phyloP scores from a whole-genome alignment of 2,113 vertebrate species.

The Scortum barcoo region DNA sequence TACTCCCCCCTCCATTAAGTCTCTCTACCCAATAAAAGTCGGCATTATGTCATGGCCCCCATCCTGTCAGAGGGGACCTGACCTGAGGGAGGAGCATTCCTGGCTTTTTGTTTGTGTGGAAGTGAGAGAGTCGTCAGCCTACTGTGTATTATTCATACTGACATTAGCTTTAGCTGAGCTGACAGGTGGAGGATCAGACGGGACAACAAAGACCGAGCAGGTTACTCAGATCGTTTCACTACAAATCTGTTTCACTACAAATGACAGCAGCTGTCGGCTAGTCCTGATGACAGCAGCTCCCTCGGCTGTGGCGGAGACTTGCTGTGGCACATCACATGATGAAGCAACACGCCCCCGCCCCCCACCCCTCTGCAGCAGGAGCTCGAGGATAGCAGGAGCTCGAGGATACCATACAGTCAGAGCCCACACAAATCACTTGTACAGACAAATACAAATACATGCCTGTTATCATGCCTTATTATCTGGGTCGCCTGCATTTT shows the following conservation, averaged over 20 bases:
- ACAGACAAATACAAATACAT: conserved; percentile 45
- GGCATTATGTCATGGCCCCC: conserved; percentile 64
- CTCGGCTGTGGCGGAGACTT: conserved; percentile 54
- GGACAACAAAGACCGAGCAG: neutral
- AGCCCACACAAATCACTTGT: conserved; percentile 33
- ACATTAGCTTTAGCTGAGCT: conserved; percentile 36
- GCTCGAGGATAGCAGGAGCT: conserved; percentile 13
- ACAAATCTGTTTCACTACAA: conserved; percentile 20
- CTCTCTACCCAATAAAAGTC: conserved; percentile 68
- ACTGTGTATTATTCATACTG: conserved; percentile 19
- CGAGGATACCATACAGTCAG: neutral
- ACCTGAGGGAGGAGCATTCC: conserved; percentile 47
- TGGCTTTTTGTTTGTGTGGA: conserved; percentile 49
- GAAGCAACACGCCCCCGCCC: conserved; percentile 23
- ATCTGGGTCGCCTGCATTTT: too few species aligned
- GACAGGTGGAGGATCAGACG: conserved; percentile 29
- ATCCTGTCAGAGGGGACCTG: conserved; percentile 51
- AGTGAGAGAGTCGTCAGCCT: conserved; percentile 18
- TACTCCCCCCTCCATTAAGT: conserved; percentile 50
- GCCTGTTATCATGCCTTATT: conserved; percentile 13
- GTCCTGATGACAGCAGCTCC: conserved; percentile 5
- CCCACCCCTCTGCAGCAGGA: neutral
- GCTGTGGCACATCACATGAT: conserved; percentile 43
- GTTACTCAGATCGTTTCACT: conserved; percentile 24
- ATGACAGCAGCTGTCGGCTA: too few species aligned